These are phyloP conservation scores for Drosophila meridiana DNA, from an alignment of 2,888 invertebrate genomes.

Conservation along the genomic window DNA sequence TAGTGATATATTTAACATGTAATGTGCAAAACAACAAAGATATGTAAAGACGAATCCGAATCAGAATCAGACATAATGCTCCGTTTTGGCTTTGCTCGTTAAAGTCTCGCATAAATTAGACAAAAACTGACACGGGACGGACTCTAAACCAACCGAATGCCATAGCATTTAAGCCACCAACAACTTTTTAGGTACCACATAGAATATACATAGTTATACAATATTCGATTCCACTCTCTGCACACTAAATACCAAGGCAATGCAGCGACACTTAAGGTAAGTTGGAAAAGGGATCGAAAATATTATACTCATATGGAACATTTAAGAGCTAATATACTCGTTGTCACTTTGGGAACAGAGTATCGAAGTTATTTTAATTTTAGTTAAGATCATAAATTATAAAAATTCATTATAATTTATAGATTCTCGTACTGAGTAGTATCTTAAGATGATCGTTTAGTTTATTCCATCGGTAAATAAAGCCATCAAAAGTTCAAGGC, in stretches of 20 bases:
- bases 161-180: slow-evolving; percentile 18
- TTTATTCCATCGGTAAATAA: slow-evolving; percentile 5
- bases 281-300: slow-evolving; percentile 7
- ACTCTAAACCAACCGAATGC: slow-evolving; percentile 33
- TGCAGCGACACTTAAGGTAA: slow-evolving; percentile 70
- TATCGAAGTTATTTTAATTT: too few relatives aligned
- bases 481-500: slow-evolving; percentile 5
- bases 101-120: slow-evolving; percentile 60
- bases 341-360: too few relatives aligned
- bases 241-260: slow-evolving; percentile 66
- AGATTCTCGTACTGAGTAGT: neutral
- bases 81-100: slow-evolving; percentile 47
- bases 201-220: slow-evolving; percentile 33
- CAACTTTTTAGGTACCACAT: slow-evolving; percentile 37
- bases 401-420: neutral
- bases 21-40: slow-evolving; percentile 62
- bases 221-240: slow-evolving; percentile 43
- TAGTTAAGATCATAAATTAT: neutral
- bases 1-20: slow-evolving; percentile 70
- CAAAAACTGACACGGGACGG: slow-evolving; percentile 39
- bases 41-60: too few relatives aligned
- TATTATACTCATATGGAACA: neutral
- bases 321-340: too few relatives aligned
- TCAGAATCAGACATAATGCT: slow-evolving; percentile 10
- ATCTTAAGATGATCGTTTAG: neutral